phyloP scores from a whole-genome alignment of 2,888 invertebrate genomes.

The Neoascia interrupta region DNA sequence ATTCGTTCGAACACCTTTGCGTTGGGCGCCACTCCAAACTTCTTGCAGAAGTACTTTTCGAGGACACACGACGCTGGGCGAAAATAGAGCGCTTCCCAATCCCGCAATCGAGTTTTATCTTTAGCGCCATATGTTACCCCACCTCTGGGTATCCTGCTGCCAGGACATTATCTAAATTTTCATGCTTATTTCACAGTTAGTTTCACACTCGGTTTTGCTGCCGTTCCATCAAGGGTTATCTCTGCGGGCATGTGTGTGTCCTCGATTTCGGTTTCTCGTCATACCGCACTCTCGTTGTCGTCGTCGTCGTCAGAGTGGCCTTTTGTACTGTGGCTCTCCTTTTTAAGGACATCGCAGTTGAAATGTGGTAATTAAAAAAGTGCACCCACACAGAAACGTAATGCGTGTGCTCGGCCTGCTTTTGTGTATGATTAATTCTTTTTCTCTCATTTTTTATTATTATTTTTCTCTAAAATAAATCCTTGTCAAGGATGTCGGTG shows the following conservation, averaged over 20 bases:
- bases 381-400: constrained; percentile 54
- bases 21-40: constrained; percentile 12
- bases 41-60: constrained; percentile 48
- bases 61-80: constrained; percentile 24
- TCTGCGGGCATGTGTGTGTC: constrained; percentile 32
- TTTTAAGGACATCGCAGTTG: constrained; percentile 38
- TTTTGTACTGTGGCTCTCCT: too few species aligned
- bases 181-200: constrained; percentile 55
- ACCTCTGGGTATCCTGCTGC: constrained; percentile 11
- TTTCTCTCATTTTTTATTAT: constrained; percentile 10
- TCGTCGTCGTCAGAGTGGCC: neutral
- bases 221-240: constrained; percentile 46
- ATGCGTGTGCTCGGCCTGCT: constrained; percentile 20
- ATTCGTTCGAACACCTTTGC: constrained; percentile 6
- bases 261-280: constrained; percentile 38
- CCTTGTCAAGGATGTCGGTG: constrained; percentile 53
- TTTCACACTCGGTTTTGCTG: constrained; percentile 36
- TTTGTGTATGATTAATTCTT: constrained; percentile 24
- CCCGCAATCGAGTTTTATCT: constrained; percentile 36
- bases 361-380: constrained; percentile 65
- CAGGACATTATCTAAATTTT: constrained; percentile 49
- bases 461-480: constrained; percentile 39
- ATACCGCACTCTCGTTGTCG: constrained; percentile 6
- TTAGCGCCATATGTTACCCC: constrained; percentile 51
- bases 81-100: too few species aligned